Percentiles rank a stretch among this genome's conserved stretches.
These are phyloP conservation scores for Rhagium mordax DNA, from an alignment of 2,888 invertebrate genomes.

Conservation along the genomic window DNA sequence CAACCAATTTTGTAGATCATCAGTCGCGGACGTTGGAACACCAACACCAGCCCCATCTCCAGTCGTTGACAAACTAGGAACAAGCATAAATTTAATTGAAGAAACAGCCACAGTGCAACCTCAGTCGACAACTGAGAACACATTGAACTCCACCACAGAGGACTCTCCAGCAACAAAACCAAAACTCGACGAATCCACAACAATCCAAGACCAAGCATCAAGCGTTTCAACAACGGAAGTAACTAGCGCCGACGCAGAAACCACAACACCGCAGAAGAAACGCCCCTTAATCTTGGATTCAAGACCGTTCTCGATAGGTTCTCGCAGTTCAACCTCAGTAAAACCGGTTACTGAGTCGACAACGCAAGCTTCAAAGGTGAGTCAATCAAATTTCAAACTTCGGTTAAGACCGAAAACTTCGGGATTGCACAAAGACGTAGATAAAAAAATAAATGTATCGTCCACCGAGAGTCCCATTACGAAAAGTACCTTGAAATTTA, in stretches of 20 bases:
- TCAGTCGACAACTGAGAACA: slow-evolving; percentile 34
- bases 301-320: slow-evolving; percentile 63
- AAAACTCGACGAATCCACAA: slow-evolving; percentile 32
- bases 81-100: slow-evolving; percentile 8
- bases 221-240: slow-evolving; percentile 6
- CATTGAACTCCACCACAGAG: background rate
- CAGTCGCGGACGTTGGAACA: background rate
- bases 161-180: slow-evolving; percentile 35
- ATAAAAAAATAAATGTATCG: slow-evolving; percentile 31
- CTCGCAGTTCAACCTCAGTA: slow-evolving; percentile 51
- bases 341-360: slow-evolving; percentile 64
- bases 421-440: slow-evolving; percentile 38
- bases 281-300: slow-evolving; percentile 62
- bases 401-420: slow-evolving; percentile 52
- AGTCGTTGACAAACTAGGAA: background rate
- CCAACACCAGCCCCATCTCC: background rate
- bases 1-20: background rate
- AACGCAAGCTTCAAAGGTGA: slow-evolving; percentile 70
- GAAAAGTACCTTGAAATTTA: slow-evolving; percentile 38
- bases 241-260: slow-evolving; percentile 37
- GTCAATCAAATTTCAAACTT: slow-evolving; percentile 63
- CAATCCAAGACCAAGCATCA: slow-evolving; percentile 20
- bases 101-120: slow-evolving; percentile 30
- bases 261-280: slow-evolving; percentile 47
- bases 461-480: slow-evolving; percentile 38